Evolutionary conservation across 2,797 vertebrate species (phyloP).

Genomic region (Novumbra hubbsi): DNA sequence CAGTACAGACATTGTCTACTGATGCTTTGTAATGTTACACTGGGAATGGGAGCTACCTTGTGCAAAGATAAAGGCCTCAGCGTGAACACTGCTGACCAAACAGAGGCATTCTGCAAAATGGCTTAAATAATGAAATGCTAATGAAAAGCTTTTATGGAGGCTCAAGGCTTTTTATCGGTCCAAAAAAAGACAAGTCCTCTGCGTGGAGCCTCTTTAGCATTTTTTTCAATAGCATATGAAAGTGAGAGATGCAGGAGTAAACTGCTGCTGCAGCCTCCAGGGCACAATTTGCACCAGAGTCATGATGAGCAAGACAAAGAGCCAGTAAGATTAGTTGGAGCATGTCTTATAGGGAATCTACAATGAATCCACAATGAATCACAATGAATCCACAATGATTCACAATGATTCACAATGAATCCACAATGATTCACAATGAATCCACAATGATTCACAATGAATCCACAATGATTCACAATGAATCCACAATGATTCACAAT

Average conservation of each 20-base stretch:
- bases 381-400: constrained; percentile 20
- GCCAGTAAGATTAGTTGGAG: constrained; percentile 18
- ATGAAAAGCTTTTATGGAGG: constrained; percentile 17
- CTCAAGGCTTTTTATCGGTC: neutral
- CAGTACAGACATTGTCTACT: constrained; percentile 9
- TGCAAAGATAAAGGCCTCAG: neutral
- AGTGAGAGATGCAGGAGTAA: constrained; percentile 37
- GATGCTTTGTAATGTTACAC: constrained; percentile 8
- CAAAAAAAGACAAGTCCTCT: constrained; percentile 1
- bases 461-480: constrained; percentile 18
- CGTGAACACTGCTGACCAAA: constrained; percentile 1
- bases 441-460: constrained; percentile 18
- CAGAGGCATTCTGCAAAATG: constrained; percentile 5
- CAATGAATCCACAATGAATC: constrained; percentile 23
- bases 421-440: constrained; percentile 18
- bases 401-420: no score
- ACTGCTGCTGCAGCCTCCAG: constrained; percentile 24
- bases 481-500: constrained; percentile 18
- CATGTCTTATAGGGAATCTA: constrained; percentile 30
- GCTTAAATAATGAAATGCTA: constrained; percentile 28
- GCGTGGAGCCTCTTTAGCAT: constrained; percentile 17
- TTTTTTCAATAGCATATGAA: constrained; percentile 39
- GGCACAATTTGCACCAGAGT: constrained; percentile 9
- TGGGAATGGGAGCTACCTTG: neutral
- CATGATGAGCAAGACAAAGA: constrained; percentile 28